Percentiles rank a stretch among this genome's conserved stretches.
Evolutionary conservation across 2,797 vertebrate genomes (phyloP).

Genomic region (Artibeus lituratus): DNA sequence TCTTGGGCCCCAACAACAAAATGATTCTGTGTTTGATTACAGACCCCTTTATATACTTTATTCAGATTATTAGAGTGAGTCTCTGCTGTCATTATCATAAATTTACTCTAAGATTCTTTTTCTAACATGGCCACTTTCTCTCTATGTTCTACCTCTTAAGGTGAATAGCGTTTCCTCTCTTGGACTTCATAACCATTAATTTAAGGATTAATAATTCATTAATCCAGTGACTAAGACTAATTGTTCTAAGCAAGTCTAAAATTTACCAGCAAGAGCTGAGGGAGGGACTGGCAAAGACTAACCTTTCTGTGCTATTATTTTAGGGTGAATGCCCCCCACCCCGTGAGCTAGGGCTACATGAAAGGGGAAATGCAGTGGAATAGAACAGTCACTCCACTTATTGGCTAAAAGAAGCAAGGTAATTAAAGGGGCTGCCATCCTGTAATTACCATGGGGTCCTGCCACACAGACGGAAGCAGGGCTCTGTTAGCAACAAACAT

Average conservation of each 20-base stretch:
- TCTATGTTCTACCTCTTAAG: conserved; percentile 37
- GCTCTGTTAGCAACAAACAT: conserved; percentile 73
- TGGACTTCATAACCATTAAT: conserved; percentile 39
- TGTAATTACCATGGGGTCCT: conserved; percentile 65
- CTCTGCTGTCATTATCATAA: background rate
- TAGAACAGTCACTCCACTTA: conserved; percentile 45
- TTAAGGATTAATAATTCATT: conserved; percentile 34
- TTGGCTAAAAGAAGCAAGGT: conserved; percentile 68
- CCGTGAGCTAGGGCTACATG: background rate
- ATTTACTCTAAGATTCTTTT: background rate
- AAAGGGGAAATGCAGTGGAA: conserved; percentile 31
- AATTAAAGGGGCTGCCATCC: conserved; percentile 72
- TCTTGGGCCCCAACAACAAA: background rate
- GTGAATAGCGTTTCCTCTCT: conserved; percentile 32
- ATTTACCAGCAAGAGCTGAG: conserved; percentile 29
- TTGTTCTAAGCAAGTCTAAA: conserved; percentile 65
- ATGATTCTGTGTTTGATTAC: background rate
- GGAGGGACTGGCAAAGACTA: background rate
- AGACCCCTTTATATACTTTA: background rate
- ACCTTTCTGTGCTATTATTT: background rate
- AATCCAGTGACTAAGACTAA: conserved; percentile 34
- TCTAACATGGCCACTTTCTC: conserved; percentile 2
- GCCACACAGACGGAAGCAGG: conserved; percentile 52
- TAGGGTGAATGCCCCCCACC: background rate
- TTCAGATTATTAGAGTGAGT: background rate